Evolutionary conservation across 2,113 vertebrate genomes (phyloP), one percentile per base, ranked within the genome.

Genomic region (Oncorhynchus clarkii): DNA sequence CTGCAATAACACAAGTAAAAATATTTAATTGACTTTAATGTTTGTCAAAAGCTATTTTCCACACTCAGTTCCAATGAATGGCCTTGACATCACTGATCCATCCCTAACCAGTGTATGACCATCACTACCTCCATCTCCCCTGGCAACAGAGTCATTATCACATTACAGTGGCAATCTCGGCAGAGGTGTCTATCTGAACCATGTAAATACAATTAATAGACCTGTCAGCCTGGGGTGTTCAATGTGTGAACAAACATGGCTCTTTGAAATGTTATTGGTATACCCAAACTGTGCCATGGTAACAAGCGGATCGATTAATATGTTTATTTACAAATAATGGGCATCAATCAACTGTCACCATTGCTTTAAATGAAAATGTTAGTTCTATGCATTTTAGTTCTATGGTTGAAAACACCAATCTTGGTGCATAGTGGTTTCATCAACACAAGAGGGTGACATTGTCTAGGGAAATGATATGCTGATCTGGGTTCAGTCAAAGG

Each of bases 121-220:
- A 77, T 89, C 90, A 91, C 89, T 89, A 93, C 95, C 93, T 93
- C 94, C 93, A 84, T 78, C 75, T 62, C 73, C 76, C 79, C 75
- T n/a, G 78, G n/a, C 20, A 45, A 39, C 39, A 60, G 34, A 71
- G 80, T 80, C 75, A 85, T 83, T 76, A 81, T 75, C 77, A 82
- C 51, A 84, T 49, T 26, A 96, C 94, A 92, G 94, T 95, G 94
- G 91, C 92, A 92, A 95, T 94, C 91, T 92, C 90, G 90, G 93
- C 93, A 93, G 34, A 39, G 8, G 34, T 2, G 39, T 45, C 39
- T 11, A 45, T 45, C 39, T 45, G 39, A 80, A 80, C 85, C 81
- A 82, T 77, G 64, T 82, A 76, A 80, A 78, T 71, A 72, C 39
- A 81, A 67, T 31, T 64, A 74, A 65, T 60, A 24, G 27, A 73